These are phyloP conservation scores for Crossaster papposus DNA, from an alignment of 53 echinoderm and acorn worm species.

Conservation along the genomic window DNA sequence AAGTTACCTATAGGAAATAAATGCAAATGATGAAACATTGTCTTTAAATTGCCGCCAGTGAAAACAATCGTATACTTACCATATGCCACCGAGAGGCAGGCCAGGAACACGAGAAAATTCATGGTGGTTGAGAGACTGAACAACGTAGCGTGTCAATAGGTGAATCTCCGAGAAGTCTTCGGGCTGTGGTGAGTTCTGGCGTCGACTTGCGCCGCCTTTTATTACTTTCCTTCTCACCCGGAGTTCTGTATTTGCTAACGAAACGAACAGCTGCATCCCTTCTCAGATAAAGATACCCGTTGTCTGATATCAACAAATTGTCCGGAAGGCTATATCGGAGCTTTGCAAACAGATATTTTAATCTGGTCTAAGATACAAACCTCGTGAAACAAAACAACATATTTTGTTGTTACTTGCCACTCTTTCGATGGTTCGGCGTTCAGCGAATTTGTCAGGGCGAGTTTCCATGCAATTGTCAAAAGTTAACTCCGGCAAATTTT, in stretches of 20 bases:
- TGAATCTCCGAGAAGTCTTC: not conserved
- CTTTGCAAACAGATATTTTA: not conserved
- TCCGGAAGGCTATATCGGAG: not conserved
- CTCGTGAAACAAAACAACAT: no score
- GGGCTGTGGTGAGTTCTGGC: not conserved
- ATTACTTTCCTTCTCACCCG: not conserved
- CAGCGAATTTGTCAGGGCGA: no score
- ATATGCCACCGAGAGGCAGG: conserved; percentile 34
- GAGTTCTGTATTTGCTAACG: not conserved
- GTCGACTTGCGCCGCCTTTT: not conserved
- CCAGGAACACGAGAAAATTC: conserved; percentile 20
- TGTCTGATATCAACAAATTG: not conserved
- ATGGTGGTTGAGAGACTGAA: not conserved
- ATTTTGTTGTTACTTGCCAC: no score
- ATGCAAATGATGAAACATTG: no score
- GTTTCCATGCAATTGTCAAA: no score
- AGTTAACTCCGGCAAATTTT: no score
- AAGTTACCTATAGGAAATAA: no score
- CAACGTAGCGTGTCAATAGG: not conserved
- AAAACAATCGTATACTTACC: conserved; percentile 3
- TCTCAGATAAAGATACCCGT: not conserved
- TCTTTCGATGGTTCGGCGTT: no score
- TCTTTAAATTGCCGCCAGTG: no score
- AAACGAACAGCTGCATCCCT: not conserved
- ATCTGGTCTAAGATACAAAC: no score